Evolutionary conservation across 2,797 vertebrate genomes (phyloP), one percentile per base, ranked within the genome.

Genomic region (Pelochelys cantorii): DNA sequence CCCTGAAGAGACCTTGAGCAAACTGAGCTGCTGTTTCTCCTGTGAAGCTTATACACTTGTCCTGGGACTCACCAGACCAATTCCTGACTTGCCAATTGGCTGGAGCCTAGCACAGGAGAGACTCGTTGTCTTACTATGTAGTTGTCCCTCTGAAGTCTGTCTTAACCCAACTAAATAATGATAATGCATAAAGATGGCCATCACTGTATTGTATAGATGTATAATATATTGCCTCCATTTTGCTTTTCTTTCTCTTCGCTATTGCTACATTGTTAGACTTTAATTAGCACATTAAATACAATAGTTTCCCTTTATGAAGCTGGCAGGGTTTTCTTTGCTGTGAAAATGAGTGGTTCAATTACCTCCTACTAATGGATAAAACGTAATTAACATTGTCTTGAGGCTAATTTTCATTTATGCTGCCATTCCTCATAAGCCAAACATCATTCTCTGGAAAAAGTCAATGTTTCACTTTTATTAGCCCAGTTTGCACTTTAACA

Each of bases 331-430:
- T 97, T 97, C 93, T 97, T 98, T 97, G 92, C 97, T 85, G 95
- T 92, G 95, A 97, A 98, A 98, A 97, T 87, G 96, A 98, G 97
- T 92, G 90, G 94, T 95, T 98, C 97, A 95, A 93, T 98, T 98
- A 97, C 97, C 95, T 97, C 81, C 97, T 97, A 95, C 98, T 99
- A 98, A 98, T 98, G 98, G 98, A 98, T 98, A 97, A 97, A 98
- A 98, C 97, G 96, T 98, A 99, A 99, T 99, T 99, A 99, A 98
- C 98, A 98, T 98, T 98, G 99, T 99, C 98, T 98, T 97, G 98
- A 97, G 98, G 98, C 98, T 99, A 98, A 99, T 99, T 98, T 98
- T 98, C 98, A 98, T 98, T 98, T 97, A 95, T 55, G 57, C 98
- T 95, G 95, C 97, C 97, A 97, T 97, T 92, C 93, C 95, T 95